These are phyloP conservation scores for Sebastiscus tertius DNA, from an alignment of 2,797 vertebrate species.

Conservation along the genomic window DNA sequence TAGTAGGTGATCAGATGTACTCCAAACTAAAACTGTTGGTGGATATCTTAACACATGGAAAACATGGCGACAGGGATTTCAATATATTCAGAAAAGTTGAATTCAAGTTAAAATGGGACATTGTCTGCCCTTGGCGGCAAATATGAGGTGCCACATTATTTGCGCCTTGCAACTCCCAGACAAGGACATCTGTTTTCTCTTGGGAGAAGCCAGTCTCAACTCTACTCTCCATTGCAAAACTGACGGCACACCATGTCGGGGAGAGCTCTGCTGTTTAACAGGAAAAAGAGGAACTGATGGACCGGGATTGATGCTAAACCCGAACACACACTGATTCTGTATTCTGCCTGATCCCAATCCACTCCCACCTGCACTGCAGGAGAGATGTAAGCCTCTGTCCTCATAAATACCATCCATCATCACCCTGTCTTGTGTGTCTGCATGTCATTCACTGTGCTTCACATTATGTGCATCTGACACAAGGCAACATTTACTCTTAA, in stretches of 20 bases:
- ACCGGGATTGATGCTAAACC: constrained; percentile 21
- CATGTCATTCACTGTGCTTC: not conserved
- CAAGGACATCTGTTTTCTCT: constrained; percentile 67
- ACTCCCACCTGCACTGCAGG: constrained; percentile 27
- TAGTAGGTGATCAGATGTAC: not conserved
- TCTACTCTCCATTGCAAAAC: constrained; percentile 29
- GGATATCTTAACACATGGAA: not conserved
- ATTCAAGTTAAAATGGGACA: constrained; percentile 43
- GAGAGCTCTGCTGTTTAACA: constrained; percentile 20
- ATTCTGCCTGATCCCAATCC: constrained; percentile 18
- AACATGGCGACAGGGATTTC: constrained; percentile 17
- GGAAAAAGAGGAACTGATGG: constrained; percentile 11
- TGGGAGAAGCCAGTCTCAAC: constrained; percentile 36
- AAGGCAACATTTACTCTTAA: not conserved
- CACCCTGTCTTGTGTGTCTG: not conserved
- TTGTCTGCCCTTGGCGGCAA: constrained; percentile 38
- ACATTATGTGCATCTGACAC: not conserved
- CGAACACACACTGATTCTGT: constrained; percentile 23
- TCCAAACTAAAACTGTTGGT: not conserved
- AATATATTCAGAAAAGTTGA: constrained; percentile 12
- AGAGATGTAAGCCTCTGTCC: constrained; percentile 6
- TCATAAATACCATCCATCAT: constrained; percentile 15
- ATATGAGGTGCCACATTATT: constrained; percentile 43
- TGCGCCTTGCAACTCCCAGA: constrained; percentile 37
- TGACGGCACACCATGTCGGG: constrained; percentile 4